Percentiles rank a stretch among this genome's conserved stretches.
Evolutionary conservation across 2,113 vertebrate genomes (phyloP).

Genomic region (Platanista minor): DNA sequence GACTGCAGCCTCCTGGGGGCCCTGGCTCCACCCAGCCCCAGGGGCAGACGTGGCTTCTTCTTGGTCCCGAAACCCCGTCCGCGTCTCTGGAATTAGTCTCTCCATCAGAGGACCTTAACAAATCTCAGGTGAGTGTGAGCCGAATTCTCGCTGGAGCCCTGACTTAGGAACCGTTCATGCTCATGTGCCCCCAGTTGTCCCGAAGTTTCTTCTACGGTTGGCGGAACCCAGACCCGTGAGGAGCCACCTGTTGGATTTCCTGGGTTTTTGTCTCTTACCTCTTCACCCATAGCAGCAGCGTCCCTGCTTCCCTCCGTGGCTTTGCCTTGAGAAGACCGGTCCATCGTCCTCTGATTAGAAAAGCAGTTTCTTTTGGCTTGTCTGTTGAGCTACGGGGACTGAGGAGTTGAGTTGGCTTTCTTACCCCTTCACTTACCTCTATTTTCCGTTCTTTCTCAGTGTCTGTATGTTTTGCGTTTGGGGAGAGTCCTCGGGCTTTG

Average conservation of each 20-base stretch:
- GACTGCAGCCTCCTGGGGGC: too few species aligned
- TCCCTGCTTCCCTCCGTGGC: accelerated
- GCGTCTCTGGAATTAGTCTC: accelerated
- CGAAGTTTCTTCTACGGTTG: accelerated
- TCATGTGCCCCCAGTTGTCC: accelerated
- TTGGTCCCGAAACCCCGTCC: neutral
- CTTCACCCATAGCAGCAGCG: neutral
- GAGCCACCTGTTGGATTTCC: accelerated
- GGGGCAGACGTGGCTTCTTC: too few species aligned
- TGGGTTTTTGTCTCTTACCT: neutral
- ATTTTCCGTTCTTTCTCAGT: accelerated
- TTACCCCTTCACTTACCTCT: too few species aligned
- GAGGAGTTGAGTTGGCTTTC: neutral
- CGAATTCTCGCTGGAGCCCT: accelerated
- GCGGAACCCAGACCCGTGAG: too few species aligned
- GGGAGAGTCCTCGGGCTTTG: neutral
- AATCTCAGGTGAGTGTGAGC: neutral
- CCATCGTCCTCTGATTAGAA: accelerated
- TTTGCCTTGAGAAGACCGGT: neutral
- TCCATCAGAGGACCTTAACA: accelerated
- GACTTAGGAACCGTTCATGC: accelerated
- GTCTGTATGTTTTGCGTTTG: neutral
- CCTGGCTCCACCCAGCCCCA: neutral
- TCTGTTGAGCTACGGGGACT: neutral
- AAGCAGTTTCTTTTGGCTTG: neutral